Evolutionary conservation across 1,140 invertebrate species (phyloP), one percentile per base, ranked within the genome.

Genomic region (Yoshiicerus persimilis): DNA sequence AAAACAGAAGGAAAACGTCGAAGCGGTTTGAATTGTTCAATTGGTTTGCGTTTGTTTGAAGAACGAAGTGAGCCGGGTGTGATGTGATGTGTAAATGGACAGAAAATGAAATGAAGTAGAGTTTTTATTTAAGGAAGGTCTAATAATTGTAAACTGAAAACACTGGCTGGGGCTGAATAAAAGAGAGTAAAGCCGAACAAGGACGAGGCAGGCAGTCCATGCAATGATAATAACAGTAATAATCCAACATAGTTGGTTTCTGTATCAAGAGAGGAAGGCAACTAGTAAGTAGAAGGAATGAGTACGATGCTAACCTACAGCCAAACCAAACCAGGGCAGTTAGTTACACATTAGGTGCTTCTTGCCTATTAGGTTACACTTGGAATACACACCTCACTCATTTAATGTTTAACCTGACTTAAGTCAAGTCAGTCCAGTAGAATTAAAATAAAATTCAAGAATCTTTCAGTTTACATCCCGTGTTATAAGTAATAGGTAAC

Each of bases 191-290:
- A 34, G 75, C 75, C 75, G 75, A 80, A 80, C 75, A 80, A 80
- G 75, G 75, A 80, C 75, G 75, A 80, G 75, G 75, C 75, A 80
- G 75, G 75, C 75, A 80, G 75, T 80, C 75, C 75, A 80, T 80
- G 75, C 75, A 80, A 80, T 80, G 75, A 80, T 80, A 80, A 80
- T 80, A 80, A 80, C 75, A 80, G 75, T 80, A 80, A 80, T 80
- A 80, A 80, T 80, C 75, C 75, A 80, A 80, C 75, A 80, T 80
- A 80, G 75, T 80, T 80, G 75, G 75, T 80, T 80, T 80, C 34
- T 80, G 75, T 80, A 80, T 80, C 75, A 80, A 38, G 32, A 80
- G 75, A 80, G 75, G 75, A 80, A 80, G 75, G 75, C n/a, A 80
- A 80, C 75, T 80, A 80, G 30, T 80, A 38, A 80, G 30, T 80